phyloP scores from a whole-genome alignment of 2,113 vertebrate species.

The Sander lucioperca region DNA sequence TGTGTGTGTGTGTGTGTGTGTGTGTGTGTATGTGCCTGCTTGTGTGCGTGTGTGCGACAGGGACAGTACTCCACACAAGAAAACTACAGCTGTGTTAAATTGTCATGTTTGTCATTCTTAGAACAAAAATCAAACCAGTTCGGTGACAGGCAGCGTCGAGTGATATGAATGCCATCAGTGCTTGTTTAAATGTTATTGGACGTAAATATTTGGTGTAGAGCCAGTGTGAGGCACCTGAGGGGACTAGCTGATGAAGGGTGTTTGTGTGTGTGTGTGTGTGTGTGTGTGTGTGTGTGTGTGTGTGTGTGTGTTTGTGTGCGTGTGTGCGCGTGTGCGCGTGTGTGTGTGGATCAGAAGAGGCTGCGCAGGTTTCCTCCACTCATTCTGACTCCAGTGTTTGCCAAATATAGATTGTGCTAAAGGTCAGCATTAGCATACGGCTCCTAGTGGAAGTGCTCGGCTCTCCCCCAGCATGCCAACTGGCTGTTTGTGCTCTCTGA shows the following conservation, averaged over 20 bases:
- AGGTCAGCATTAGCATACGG: conserved; percentile 77
- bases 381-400: conserved; percentile 56
- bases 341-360: conserved; percentile 27
- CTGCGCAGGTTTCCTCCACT: conserved; percentile 43
- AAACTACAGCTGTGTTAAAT: not conserved
- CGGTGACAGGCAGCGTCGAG: not conserved
- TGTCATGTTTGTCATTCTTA: not conserved
- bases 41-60: not conserved
- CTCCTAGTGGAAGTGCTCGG: conserved; percentile 44
- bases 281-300: conserved; percentile 8
- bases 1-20: not conserved
- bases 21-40: not conserved
- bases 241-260: conserved; percentile 5
- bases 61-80: not conserved
- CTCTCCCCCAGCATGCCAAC: conserved; percentile 39
- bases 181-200: conserved; percentile 50
- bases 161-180: conserved; percentile 5
- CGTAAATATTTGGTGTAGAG: conserved; percentile 46
- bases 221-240: conserved; percentile 14
- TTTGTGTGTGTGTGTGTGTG: conserved; percentile 28
- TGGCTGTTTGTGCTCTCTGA: conserved; percentile 20
- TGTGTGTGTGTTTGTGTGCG: conserved; percentile 6
- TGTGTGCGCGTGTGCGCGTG: conserved; percentile 28
- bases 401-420: conserved; percentile 70
- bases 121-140: not conserved